phyloP scores from a whole-genome alignment of 2,888 invertebrate species.

The Ramazzottius varieornatus region DNA sequence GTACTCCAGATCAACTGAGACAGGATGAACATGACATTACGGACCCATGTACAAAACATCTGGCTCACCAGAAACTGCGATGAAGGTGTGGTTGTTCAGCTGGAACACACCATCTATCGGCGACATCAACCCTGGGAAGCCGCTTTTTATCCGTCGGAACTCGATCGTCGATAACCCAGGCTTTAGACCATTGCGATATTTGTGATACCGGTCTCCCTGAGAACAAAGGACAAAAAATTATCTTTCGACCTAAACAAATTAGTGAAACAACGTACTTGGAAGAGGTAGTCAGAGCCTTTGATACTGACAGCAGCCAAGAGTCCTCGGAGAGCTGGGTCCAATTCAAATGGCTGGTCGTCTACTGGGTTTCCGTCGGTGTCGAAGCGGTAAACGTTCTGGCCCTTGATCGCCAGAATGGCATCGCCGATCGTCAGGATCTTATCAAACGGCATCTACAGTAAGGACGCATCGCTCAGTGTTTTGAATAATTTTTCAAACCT shows the following conservation, averaged over 20 bases:
- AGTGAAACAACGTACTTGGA: background rate
- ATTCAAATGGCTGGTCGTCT: background rate
- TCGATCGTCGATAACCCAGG: background rate
- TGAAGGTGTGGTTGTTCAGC: background rate
- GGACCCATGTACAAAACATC: too few relatives aligned
- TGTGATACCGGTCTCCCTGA: background rate
- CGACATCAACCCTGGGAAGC: background rate
- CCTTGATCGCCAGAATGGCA: background rate
- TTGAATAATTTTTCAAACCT: too few relatives aligned
- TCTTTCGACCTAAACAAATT: background rate
- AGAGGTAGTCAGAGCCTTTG: background rate
- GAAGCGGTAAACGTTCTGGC: background rate
- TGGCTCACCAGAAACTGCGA: too few relatives aligned
- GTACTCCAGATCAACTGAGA: too few relatives aligned
- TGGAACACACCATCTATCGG: background rate
- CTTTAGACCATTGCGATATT: background rate
- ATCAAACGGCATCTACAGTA: background rate
- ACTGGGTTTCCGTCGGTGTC: background rate
- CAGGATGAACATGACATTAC: too few relatives aligned
- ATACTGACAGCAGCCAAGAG: background rate
- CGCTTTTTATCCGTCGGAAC: background rate
- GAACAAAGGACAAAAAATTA: background rate
- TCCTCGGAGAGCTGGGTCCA: background rate
- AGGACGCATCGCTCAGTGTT: background rate
- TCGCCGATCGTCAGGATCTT: background rate